Conservation (phyloP, 2,797 vertebrate species). For the Ceryle rudis region DNA sequence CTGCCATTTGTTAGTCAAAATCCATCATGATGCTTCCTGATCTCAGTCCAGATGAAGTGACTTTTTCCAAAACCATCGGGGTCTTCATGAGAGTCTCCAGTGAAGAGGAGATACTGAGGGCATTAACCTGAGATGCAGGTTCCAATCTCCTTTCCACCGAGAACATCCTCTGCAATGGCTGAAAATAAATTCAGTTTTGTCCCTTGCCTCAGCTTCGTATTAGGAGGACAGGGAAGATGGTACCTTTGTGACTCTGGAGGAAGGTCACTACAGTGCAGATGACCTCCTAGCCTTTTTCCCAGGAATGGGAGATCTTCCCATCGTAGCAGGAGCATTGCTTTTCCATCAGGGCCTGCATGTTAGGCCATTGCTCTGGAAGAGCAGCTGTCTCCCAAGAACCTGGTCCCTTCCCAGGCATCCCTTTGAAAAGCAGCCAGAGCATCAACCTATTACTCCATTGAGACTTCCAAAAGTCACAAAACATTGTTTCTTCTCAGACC, state of each 20-base stretch:
- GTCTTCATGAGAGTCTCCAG: neutral
- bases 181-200: neutral
- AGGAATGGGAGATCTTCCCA: neutral
- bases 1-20: neutral
- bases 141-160: neutral
- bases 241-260: neutral
- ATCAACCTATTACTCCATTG: neutral
- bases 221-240: neutral
- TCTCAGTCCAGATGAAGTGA: neutral
- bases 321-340: neutral
- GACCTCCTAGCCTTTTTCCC: neutral
- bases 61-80: neutral
- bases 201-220: neutral
- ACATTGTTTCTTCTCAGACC: neutral
- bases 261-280: neutral
- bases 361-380: neutral
- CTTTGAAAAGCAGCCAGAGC: neutral
- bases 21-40: neutral
- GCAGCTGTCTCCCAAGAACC: neutral
- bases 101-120: neutral
- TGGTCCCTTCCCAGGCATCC: neutral
- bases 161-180: neutral
- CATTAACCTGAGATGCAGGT: neutral
- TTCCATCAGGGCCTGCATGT: neutral
- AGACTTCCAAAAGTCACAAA: fast-evolving